These are phyloP conservation scores for Lasioglossum figueresi DNA, from an alignment of 2,888 invertebrate genomes.

Conservation along the genomic window DNA sequence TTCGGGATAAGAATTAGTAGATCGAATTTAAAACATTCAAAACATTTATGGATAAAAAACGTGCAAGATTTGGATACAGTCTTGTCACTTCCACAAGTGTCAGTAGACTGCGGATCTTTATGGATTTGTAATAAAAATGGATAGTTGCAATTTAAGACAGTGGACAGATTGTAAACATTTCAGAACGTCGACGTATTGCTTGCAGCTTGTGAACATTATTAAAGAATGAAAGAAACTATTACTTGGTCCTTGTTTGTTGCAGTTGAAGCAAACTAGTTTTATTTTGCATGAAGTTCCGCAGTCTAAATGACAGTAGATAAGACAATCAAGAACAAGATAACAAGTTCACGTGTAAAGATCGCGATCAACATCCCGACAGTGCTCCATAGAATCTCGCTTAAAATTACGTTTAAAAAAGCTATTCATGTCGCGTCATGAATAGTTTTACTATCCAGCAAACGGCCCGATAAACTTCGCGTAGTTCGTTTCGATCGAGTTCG, in stretches of 20 bases:
- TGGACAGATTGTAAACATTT: too few species aligned
- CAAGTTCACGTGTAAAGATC: neutral
- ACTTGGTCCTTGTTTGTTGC: too few species aligned
- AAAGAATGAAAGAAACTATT: too few species aligned
- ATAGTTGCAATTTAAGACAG: too few species aligned
- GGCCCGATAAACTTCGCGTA: neutral
- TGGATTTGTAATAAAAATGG: too few species aligned
- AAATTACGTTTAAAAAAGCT: conserved; percentile 1
- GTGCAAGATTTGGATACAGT: neutral
- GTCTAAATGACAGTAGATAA: neutral
- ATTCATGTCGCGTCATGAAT: neutral
- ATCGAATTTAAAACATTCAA: neutral
- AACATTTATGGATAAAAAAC: neutral
- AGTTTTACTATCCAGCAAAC: neutral
- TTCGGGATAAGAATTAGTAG: neutral
- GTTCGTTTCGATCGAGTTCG: neutral
- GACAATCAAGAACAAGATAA: neutral
- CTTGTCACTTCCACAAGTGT: neutral
- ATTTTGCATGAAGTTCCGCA: too few species aligned
- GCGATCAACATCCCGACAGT: neutral
- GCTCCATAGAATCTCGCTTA: neutral
- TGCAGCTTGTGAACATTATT: too few species aligned
- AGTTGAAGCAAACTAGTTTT: too few species aligned
- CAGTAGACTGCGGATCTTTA: too few species aligned
- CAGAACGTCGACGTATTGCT: too few species aligned